Conservation (phyloP, 2,888 invertebrate species). For the Synanthedon vespiformis region DNA sequence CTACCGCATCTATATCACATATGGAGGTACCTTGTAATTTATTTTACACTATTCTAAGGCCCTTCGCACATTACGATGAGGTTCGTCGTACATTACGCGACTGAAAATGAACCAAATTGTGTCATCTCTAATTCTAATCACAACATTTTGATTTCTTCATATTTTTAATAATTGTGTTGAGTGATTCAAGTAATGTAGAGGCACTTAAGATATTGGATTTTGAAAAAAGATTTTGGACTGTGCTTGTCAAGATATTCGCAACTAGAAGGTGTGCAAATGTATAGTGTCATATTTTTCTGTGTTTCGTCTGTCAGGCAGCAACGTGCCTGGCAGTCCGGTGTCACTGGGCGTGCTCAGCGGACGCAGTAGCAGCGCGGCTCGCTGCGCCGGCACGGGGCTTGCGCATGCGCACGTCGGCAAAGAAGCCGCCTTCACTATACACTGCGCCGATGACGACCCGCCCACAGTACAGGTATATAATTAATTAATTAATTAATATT, state of each 20-base stretch:
- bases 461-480: constrained; percentile 74
- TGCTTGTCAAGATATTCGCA: no score
- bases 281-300: not conserved
- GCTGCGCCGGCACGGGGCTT: constrained; percentile 77
- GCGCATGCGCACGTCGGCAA: constrained; percentile 78
- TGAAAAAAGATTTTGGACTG: no score
- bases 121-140: no score
- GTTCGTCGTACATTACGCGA: no score
- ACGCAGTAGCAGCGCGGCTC: constrained; percentile 52
- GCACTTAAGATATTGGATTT: no score
- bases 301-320: constrained; percentile 29
- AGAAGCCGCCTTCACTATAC: constrained; percentile 78
- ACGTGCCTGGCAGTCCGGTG: constrained; percentile 73
- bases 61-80: no score
- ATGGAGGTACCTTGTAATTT: constrained; percentile 66
- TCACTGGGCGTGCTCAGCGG: constrained; percentile 61
- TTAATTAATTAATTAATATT: not conserved
- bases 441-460: constrained; percentile 62
- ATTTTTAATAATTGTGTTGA: no score
- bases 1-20: constrained; percentile 77
- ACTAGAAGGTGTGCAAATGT: not conserved
- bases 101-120: no score
- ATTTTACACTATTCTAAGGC: no score
- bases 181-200: no score
- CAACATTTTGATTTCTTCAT: no score